Percentiles rank a stretch among this genome's conserved stretches.
Conservation (phyloP, 2,888 invertebrate species). For the Drosophila parthenogenetica region DNA sequence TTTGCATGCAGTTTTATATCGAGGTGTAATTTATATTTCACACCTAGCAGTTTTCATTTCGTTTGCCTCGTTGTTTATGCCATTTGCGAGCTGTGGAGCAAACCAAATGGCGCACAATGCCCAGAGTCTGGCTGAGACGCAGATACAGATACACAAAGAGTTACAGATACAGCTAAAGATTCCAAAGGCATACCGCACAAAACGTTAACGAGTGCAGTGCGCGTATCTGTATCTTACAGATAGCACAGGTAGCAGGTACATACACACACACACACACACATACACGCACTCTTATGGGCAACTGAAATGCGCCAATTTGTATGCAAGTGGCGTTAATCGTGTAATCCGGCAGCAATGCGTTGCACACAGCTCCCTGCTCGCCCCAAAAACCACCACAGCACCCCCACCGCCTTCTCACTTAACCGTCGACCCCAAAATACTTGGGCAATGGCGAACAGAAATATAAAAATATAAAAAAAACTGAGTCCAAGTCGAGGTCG, state of each 20-base stretch:
- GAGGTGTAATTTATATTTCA: conserved; percentile 73
- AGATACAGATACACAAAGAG: conserved; percentile 21
- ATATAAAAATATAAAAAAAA: conserved; percentile 1
- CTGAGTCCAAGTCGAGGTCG: conserved; percentile 58
- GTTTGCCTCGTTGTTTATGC: conserved; percentile 70
- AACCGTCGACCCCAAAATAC: conserved; percentile 15
- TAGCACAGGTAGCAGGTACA: conserved; percentile 46
- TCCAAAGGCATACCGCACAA: conserved; percentile 2
- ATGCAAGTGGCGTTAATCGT: conserved; percentile 78
- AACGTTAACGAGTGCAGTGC: conserved; percentile 70
- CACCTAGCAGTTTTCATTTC: conserved; percentile 64
- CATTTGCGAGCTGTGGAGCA: conserved; percentile 48
- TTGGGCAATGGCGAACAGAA: conserved; percentile 35
- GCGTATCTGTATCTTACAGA: conserved; percentile 69
- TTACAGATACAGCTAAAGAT: conserved; percentile 16
- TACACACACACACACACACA: conserved; percentile 11
- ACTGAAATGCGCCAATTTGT: conserved; percentile 78
- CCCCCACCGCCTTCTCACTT: not conserved
- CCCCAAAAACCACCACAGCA: not conserved
- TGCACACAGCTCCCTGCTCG: conserved; percentile 41
- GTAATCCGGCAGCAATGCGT: conserved; percentile 78
- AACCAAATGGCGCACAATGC: conserved; percentile 53
- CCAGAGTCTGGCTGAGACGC: conserved; percentile 5
- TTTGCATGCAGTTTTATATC: conserved; percentile 71
- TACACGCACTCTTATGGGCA: conserved; percentile 8